phyloP scores from a whole-genome alignment of 2,797 vertebrate species.

The Anisognathus igniventris region DNA sequence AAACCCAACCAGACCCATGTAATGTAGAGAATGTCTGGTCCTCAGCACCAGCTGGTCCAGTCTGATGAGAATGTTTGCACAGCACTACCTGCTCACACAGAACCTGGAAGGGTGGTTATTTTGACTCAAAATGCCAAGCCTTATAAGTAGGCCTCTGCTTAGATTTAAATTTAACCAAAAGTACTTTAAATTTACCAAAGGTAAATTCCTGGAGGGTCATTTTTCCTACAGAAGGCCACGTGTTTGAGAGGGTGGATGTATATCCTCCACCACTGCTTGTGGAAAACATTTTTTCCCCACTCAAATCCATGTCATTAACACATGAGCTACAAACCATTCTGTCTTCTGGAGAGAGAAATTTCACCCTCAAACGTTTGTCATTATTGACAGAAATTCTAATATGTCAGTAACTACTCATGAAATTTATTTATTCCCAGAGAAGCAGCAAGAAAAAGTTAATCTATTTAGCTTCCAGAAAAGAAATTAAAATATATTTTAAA shows the following conservation, averaged over 20 bases:
- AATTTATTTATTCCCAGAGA: background rate
- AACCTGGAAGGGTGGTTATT: background rate
- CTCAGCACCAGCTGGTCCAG: background rate
- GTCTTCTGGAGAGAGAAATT: background rate
- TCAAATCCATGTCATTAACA: background rate
- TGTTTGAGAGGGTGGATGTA: background rate
- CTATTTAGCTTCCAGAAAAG: background rate
- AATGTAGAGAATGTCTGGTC: background rate
- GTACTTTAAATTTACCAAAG: background rate
- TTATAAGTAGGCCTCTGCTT: background rate
- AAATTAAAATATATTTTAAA: background rate
- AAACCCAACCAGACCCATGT: background rate
- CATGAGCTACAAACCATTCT: background rate
- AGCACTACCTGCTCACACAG: background rate
- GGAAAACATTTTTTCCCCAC: background rate
- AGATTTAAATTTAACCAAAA: background rate
- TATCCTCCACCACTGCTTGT: background rate
- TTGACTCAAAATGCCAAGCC: background rate
- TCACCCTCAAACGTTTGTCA: background rate
- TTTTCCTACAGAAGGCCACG: background rate
- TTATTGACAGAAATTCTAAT: background rate
- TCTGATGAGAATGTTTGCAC: accelerated
- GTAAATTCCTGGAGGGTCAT: background rate
- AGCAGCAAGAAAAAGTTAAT: background rate
- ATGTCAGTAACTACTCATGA: background rate